Percentiles rank a stretch among this genome's conserved stretches.
Conservation (phyloP, 2,888 invertebrate genomes). For the Tromatobia lineatoria region DNA sequence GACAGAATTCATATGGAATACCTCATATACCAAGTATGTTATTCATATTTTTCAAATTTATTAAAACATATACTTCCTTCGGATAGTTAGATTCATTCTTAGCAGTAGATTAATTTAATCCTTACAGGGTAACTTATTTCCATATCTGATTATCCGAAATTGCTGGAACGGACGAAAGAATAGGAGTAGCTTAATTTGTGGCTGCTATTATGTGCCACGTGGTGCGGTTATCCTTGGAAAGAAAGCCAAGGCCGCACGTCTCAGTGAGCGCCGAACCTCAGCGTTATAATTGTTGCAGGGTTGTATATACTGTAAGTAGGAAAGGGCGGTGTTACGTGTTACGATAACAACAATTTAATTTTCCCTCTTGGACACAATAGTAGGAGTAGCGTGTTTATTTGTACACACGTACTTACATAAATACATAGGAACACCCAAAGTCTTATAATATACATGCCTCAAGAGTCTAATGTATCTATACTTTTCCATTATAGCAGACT, state of each 20-base stretch:
- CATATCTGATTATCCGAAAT: neutral
- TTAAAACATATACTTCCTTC: too few relatives aligned
- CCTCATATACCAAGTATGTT: too few relatives aligned
- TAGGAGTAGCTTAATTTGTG: conserved; percentile 16
- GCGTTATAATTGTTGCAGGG: neutral
- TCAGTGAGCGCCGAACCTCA: conserved; percentile 47
- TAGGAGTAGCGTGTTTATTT: conserved; percentile 20
- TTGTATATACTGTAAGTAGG: neutral
- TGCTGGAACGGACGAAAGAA: neutral
- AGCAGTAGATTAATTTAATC: too few relatives aligned
- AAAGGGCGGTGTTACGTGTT: conserved; percentile 49
- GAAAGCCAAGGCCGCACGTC: conserved; percentile 44
- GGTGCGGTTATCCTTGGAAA: conserved; percentile 39
- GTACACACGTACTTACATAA: neutral
- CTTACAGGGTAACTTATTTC: neutral
- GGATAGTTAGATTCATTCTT: too few relatives aligned
- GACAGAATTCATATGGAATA: too few relatives aligned
- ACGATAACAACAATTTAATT: conserved; percentile 58
- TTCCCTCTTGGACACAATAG: conserved; percentile 16
- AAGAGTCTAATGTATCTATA: conserved; percentile 8
- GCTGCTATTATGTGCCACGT: conserved; percentile 38
- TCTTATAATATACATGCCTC: conserved; percentile 28
- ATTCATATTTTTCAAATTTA: too few relatives aligned
- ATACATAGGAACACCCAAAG: neutral
- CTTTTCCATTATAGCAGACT: neutral